Evolutionary conservation across 2,888 invertebrate species (phyloP), one percentile per base, ranked within the genome.

Genomic region (Morpho achilles): DNA sequence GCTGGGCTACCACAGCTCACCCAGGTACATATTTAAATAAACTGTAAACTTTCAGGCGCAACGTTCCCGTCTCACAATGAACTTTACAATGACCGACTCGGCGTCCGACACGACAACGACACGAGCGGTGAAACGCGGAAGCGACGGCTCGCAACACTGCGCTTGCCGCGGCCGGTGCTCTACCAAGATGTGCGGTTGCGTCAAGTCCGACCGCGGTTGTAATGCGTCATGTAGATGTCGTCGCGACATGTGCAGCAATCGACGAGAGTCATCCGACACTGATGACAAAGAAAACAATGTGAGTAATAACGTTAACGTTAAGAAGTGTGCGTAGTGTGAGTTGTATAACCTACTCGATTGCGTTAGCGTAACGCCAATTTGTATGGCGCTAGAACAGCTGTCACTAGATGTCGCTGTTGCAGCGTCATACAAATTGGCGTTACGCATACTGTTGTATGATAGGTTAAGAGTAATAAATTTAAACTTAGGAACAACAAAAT

Each of bases 121-220:
- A 7, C 72, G 79, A 10, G 79, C 78, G 0, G 48, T 77, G 1
- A 94, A 94, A 77, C 88, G 94, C 40, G 80, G 87, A 46, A 91
- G 89, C 3, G 92, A 93, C 70, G 93, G 93, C 1, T 77, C 91
- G 0, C 73, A 91, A n/a, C 91, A 91, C 71, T 94, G 95, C 78
- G 75, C 82, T 0, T 94, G 94, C 66, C 92, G 93, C 72, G 92
- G 92, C 2, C 85, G 86, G 50, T 94, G 94, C 70, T 75, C 82
- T 59, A 91, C 87, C 42, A 89, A 91, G 69, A 72, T 91, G 54
- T 94, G 94, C 76, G 88, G 92, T 16, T 94, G 94, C 64, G 86
- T 91, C 6, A 94, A 93, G 78, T 71, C 86, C 1, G 80, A 77
- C 3, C 67, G 68, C 44, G 71, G 73, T 0, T 94, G 94, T 69